Percentiles rank a stretch among this genome's conserved stretches.
Evolutionary conservation across 2,888 invertebrate species (phyloP).

Genomic region (Aphelenchoides bicaudatus): DNA sequence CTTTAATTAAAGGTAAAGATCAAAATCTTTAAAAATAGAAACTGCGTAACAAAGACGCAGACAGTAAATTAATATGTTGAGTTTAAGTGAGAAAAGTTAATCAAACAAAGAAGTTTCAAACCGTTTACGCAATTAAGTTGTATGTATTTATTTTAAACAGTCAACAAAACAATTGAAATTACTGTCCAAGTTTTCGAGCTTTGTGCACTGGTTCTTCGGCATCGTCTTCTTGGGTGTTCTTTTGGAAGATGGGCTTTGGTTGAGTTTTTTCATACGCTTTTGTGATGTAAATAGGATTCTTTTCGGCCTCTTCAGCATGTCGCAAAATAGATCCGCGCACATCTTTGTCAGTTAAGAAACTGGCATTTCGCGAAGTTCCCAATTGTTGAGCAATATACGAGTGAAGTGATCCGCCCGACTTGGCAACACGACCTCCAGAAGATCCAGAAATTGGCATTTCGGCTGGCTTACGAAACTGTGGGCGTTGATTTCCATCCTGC

Average conservation of each 20-base stretch:
- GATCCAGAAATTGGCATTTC: constrained; percentile 66
- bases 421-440: constrained; percentile 69
- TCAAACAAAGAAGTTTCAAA: too few relatives aligned
- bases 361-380: constrained; percentile 67
- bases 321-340: constrained; percentile 56
- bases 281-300: constrained; percentile 50
- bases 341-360: constrained; percentile 53
- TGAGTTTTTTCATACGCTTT: constrained; percentile 57
- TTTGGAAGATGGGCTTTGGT: constrained; percentile 57
- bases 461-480: constrained; percentile 64
- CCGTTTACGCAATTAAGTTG: too few relatives aligned
- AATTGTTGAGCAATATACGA: constrained; percentile 92
- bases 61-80: too few relatives aligned
- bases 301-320: constrained; percentile 58
- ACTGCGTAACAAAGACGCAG: too few relatives aligned
- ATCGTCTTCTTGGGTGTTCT: constrained; percentile 42
- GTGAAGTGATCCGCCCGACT: constrained; percentile 83
- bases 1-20: too few relatives aligned
- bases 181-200: constrained; percentile 33
- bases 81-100: too few relatives aligned
- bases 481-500: constrained; percentile 60
- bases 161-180: too few relatives aligned
- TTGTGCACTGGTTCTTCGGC: constrained; percentile 35
- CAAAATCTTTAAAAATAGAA: too few relatives aligned
- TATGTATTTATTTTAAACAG: too few relatives aligned